Conservation (phyloP, 2,888 invertebrate species). For the Eledone cirrhosa region DNA sequence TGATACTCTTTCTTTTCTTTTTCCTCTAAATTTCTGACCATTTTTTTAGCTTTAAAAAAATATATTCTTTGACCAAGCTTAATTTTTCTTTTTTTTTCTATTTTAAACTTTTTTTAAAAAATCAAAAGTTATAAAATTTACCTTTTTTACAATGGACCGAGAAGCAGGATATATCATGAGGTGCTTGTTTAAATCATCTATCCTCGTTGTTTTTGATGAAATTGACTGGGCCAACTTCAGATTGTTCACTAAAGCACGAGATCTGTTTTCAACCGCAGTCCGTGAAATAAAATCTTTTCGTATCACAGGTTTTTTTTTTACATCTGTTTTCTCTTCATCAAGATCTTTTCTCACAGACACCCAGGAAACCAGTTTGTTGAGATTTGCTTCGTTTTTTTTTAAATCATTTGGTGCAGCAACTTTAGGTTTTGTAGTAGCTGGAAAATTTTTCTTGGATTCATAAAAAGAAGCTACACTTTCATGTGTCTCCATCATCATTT, state of each 20-base stretch:
- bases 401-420: background rate
- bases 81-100: too few relatives aligned
- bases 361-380: constrained; percentile 17
- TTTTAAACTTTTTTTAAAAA: too few relatives aligned
- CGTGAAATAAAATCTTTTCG: constrained; percentile 47
- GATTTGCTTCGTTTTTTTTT: background rate
- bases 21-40: too few relatives aligned
- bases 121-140: constrained; percentile 28
- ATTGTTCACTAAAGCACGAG: constrained; percentile 47
- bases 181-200: constrained; percentile 78
- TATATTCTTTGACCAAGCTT: too few relatives aligned
- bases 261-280: constrained; percentile 45
- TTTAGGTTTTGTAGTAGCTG: background rate
- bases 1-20: too few relatives aligned
- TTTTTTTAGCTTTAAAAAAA: too few relatives aligned
- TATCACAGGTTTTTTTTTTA: constrained; percentile 40
- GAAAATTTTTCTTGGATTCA: constrained; percentile 31
- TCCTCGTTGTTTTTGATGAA: constrained; percentile 72
- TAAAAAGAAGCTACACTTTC: constrained; percentile 41
- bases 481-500: constrained; percentile 37
- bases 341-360: background rate
- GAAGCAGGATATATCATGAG: constrained; percentile 80
- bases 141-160: constrained; percentile 77
- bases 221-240: constrained; percentile 46
- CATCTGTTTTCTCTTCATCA: constrained; percentile 14